phyloP scores from a whole-genome alignment of 2,113 vertebrate genomes.

The Amblyopsis rosae region DNA sequence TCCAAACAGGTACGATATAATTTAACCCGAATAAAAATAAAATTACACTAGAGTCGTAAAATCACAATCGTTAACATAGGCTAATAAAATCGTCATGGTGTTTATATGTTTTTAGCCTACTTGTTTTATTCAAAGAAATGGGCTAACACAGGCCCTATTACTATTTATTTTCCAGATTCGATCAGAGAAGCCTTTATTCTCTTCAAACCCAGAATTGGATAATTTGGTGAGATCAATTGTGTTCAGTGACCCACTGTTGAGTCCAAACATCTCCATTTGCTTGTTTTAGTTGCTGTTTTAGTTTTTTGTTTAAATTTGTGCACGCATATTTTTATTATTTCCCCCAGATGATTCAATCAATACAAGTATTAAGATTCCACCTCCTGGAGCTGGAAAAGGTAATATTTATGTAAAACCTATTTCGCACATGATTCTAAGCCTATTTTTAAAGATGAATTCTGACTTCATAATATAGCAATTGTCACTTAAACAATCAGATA shows the following conservation, averaged over 20 bases:
- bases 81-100: too few relatives aligned
- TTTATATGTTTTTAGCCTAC: too few relatives aligned
- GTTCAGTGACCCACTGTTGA: too few relatives aligned
- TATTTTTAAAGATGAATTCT: not conserved
- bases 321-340: slow-evolving; percentile 1
- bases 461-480: not conserved
- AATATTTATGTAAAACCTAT: slow-evolving; percentile 48
- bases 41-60: too few relatives aligned
- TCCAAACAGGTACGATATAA: slow-evolving; percentile 88
- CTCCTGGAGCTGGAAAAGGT: slow-evolving; percentile 98
- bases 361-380: slow-evolving; percentile 98
- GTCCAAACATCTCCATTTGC: not conserved
- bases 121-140: not conserved
- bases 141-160: not conserved
- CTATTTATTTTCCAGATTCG: slow-evolving; percentile 52
- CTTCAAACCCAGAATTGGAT: slow-evolving; percentile 67
- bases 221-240: slow-evolving; percentile 61
- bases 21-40: too few relatives aligned
- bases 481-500: not conserved
- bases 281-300: slow-evolving; percentile 2
- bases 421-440: not conserved
- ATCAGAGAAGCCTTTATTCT: slow-evolving; percentile 64
- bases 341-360: slow-evolving; percentile 92
- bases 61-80: too few relatives aligned
- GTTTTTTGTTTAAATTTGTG: not conserved